phyloP scores from a whole-genome alignment of 2,797 vertebrate species.

The Pseudomugil gertrudae region DNA sequence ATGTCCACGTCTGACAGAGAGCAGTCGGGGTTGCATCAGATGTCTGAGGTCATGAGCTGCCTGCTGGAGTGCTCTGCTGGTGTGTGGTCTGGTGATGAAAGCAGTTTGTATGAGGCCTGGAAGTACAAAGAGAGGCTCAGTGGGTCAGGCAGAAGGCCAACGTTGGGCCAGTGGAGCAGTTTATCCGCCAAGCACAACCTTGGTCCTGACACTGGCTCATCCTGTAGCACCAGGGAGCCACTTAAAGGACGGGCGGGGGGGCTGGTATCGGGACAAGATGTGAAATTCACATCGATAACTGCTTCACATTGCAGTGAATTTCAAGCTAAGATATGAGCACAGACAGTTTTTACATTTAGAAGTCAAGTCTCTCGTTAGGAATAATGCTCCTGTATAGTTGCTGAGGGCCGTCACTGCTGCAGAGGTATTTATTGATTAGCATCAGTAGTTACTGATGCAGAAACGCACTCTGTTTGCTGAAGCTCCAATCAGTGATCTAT shows the following conservation, averaged over 20 bases:
- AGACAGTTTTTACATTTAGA: conserved; percentile 15
- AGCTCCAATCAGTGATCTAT: background rate
- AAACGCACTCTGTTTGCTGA: background rate
- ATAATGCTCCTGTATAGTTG: background rate
- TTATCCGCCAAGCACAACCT: conserved; percentile 70
- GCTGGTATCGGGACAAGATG: conserved; percentile 12
- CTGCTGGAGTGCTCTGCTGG: conserved; percentile 52
- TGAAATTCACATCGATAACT: conserved; percentile 13
- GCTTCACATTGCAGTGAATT: conserved; percentile 18
- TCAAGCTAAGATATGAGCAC: conserved; percentile 18
- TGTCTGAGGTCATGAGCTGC: conserved; percentile 42
- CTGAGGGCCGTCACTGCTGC: background rate
- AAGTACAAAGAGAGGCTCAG: conserved; percentile 74
- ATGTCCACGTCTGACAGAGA: conserved; percentile 4
- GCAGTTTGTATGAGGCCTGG: conserved; percentile 56
- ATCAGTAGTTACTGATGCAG: background rate
- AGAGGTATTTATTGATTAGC: conserved; percentile 2
- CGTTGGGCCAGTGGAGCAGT: conserved; percentile 56
- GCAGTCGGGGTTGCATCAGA: conserved; percentile 36
- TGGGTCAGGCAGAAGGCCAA: conserved; percentile 74
- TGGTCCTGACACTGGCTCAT: conserved; percentile 50
- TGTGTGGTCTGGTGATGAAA: conserved; percentile 63
- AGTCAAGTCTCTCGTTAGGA: background rate
- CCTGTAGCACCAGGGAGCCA: conserved; percentile 54
- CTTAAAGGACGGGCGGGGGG: conserved; percentile 36